Base-by-base conservation (phyloP, 2,797 vertebrate genomes). In the Salmo trutta region DNA sequence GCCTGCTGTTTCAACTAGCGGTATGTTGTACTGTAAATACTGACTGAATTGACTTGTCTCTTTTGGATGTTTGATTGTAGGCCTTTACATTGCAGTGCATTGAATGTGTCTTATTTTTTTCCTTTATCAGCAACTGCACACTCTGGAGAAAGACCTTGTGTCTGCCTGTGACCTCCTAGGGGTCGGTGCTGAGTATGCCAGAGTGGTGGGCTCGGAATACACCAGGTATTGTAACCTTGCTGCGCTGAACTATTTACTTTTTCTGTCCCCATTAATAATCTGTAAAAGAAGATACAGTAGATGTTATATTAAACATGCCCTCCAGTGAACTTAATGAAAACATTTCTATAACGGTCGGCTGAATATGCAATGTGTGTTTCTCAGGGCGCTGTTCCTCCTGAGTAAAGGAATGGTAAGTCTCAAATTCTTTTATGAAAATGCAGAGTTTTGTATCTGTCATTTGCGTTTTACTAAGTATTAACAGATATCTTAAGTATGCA, bases 151-250 rank as follows among this genome's bases (percentile, higher is more conserved):
- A 90, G 98, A 99, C 81, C 90, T 99, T 87, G 98, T 99, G 77
- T 99, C 98, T 0, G 98, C 98, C 0, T 99, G 98, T 51, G 98
- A 99, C 88, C 94, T 99, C 31, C 93, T 99, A 6, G 98, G 98
- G 0, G 98, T 99, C 19, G 98, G 98, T 14, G 98, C 98, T 0
- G 98, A 99, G 79, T 99, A 99, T 0, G 97, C 98, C 5, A 88
- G 98, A 14, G 98, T 99, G 64, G 98, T 99, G 27, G 98, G 98
- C 36, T 99, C 98, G 0, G 98, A 99, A 89, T 99, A 99, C 75
- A 99, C 98, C 89, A 95, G 98, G 98, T 99, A 85, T 16, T 7
- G 31, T 36, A 7, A 68, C 31, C 29, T 14, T 14, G 8, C 21
- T 68, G 27, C 5, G 29, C 29, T 67, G 12, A 29, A 59, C 29